Conservation (phyloP, 1,140 invertebrate genomes). For the Homarus americanus region DNA sequence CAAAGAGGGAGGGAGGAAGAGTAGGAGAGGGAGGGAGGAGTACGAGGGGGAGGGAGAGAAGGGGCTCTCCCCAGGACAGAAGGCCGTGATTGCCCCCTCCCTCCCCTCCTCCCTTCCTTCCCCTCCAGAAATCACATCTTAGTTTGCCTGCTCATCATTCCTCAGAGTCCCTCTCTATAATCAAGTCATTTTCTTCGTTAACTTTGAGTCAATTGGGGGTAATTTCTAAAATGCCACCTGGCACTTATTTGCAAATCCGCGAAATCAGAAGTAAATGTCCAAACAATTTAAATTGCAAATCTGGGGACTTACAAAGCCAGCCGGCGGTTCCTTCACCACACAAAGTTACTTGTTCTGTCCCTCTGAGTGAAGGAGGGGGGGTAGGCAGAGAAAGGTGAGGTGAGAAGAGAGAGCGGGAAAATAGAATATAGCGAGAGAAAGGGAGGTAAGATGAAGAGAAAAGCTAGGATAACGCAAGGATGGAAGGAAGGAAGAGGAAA, state of each 20-base stretch:
- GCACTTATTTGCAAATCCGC: constrained; percentile 40
- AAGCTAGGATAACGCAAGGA: neutral
- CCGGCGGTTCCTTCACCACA: neutral
- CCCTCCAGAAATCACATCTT: constrained; percentile 24
- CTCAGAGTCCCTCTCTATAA: constrained; percentile 41
- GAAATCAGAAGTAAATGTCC: constrained; percentile 54
- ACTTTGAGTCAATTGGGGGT: constrained; percentile 38
- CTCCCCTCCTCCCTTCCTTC: too few species aligned
- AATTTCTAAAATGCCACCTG: constrained; percentile 40
- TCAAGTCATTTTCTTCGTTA: constrained; percentile 64
- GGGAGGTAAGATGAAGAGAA: neutral
- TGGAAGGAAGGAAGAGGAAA: neutral
- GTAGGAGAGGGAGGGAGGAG: too few species aligned
- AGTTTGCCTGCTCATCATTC: constrained; percentile 27
- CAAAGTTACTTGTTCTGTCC: neutral
- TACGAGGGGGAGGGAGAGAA: too few species aligned
- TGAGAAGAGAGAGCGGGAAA: neutral
- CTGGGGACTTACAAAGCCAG: neutral
- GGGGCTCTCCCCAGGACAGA: neutral
- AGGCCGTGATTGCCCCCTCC: constrained; percentile 1
- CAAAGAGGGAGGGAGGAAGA: too few species aligned
- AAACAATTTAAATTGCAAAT: constrained; percentile 57
- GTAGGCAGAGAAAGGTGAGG: neutral
- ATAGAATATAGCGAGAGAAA: neutral
- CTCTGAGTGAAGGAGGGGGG: neutral